A percentile compares a stretch with the other conserved stretches of the same genome.
These are phyloP conservation scores for Beris chalybata DNA, from an alignment of 2,888 invertebrate species.

Conservation along the genomic window DNA sequence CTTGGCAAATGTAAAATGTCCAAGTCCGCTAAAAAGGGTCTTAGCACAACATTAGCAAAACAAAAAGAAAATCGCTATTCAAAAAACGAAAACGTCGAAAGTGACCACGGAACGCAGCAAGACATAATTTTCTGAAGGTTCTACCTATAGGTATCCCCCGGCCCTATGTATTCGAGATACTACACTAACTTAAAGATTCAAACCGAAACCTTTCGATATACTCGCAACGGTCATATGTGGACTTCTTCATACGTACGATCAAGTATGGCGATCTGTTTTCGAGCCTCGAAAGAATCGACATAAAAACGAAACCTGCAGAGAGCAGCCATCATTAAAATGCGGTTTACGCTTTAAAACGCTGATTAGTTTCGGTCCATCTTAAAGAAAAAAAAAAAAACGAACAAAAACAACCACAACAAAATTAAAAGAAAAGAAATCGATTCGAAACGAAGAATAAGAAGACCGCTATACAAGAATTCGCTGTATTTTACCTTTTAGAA, in stretches of 20 bases:
- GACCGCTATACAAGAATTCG: no score
- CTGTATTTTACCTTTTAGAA: no score
- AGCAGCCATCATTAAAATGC: conserved; percentile 42
- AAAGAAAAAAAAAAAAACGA: conserved; percentile 24
- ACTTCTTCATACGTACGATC: conserved; percentile 11
- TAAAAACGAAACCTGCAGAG: conserved; percentile 30
- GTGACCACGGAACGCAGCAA: conserved; percentile 30
- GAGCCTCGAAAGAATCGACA: background rate
- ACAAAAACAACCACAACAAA: conserved; percentile 4
- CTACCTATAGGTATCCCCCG: background rate
- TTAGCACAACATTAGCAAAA: no score
- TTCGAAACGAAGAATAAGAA: no score
- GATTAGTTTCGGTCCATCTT: conserved; percentile 40
- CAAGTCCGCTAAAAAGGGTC: no score
- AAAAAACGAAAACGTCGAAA: conserved; percentile 19
- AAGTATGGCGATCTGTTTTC: conserved; percentile 6
- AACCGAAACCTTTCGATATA: conserved; percentile 25
- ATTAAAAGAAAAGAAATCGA: no score
- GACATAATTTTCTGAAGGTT: conserved; percentile 35
- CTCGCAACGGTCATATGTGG: background rate
- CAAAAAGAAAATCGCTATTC: no score
- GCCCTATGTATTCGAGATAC: no score
- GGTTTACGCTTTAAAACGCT: conserved; percentile 42
- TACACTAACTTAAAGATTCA: no score
- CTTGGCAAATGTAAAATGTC: no score